Percentiles rank a stretch among this genome's conserved stretches.
phyloP scores from a whole-genome alignment of 2,888 invertebrate species.

The Galeopsomyia nigrocyanea region DNA sequence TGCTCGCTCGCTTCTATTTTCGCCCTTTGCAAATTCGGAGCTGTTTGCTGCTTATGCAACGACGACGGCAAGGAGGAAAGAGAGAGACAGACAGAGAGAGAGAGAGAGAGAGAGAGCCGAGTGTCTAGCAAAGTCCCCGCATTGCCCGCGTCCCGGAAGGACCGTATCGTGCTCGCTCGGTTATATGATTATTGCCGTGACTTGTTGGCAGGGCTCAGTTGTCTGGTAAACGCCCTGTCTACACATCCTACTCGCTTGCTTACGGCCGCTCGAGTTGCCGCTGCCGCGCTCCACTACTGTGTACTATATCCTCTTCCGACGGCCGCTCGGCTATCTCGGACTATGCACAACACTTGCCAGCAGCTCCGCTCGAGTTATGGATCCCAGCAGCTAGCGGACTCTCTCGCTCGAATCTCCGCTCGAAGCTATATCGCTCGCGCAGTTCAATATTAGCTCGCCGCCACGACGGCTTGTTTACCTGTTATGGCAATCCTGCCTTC shows the following conservation, averaged over 20 bases:
- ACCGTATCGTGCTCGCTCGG: slow-evolving; percentile 61
- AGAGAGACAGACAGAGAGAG: too few species aligned
- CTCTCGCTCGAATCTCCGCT: neutral
- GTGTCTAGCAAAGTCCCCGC: slow-evolving; percentile 54
- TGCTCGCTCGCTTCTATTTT: slow-evolving; percentile 36
- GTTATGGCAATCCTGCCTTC: neutral
- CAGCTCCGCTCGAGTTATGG: too few species aligned
- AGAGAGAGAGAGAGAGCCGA: neutral
- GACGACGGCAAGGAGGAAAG: slow-evolving; percentile 1
- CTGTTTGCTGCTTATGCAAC: slow-evolving; percentile 39
- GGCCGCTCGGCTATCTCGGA: too few species aligned
- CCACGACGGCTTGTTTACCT: slow-evolving; percentile 29
- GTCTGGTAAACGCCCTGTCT: neutral
- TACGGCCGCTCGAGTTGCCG: neutral
- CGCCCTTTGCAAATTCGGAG: slow-evolving; percentile 21
- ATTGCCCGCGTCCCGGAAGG: slow-evolving; percentile 57
- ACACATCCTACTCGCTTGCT: neutral
- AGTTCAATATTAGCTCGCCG: slow-evolving; percentile 34
- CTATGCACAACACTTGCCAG: too few species aligned
- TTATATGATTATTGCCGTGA: slow-evolving; percentile 67
- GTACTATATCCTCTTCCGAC: too few species aligned
- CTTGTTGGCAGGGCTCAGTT: slow-evolving; percentile 53
- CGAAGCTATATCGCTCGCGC: slow-evolving; percentile 13
- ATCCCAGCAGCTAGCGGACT: too few species aligned
- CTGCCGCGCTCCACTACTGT: neutral